phyloP scores from a whole-genome alignment of 2,113 vertebrate genomes.

The Odocoileus hemionus region DNA sequence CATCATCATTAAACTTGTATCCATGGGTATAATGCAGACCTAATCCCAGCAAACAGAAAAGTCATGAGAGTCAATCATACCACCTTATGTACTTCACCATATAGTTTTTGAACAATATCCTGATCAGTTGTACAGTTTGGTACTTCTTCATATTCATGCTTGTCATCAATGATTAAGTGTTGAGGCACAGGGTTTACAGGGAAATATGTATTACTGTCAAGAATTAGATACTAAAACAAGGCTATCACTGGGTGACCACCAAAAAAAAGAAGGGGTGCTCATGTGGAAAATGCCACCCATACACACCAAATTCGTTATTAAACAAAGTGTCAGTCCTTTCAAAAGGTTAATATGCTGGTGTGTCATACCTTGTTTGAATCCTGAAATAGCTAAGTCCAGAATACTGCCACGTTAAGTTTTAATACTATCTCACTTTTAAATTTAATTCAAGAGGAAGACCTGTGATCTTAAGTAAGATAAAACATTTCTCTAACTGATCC shows the following conservation, averaged over 20 bases:
- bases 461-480: not conserved
- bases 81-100: not conserved
- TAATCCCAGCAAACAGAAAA: constrained; percentile 36
- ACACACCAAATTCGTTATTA: not conserved
- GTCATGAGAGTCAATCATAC: constrained; percentile 28
- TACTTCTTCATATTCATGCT: not conserved
- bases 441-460: not conserved
- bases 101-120: constrained; percentile 31
- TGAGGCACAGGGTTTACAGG: not conserved
- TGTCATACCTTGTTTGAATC: not conserved
- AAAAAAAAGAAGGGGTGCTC: not conserved
- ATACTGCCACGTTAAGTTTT: not conserved
- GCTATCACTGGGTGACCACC: not conserved
- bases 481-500: not conserved
- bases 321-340: not conserved
- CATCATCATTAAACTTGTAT: constrained; percentile 28
- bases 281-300: not conserved
- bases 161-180: not conserved
- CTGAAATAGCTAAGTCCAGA: not conserved
- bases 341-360: not conserved
- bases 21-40: not conserved
- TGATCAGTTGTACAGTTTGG: not conserved
- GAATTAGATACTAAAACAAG: not conserved
- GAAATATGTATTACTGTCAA: not conserved
- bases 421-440: not conserved